Evolutionary conservation across 2,113 vertebrate genomes (phyloP).

Genomic region (Lycocorax pyrrhopterus): DNA sequence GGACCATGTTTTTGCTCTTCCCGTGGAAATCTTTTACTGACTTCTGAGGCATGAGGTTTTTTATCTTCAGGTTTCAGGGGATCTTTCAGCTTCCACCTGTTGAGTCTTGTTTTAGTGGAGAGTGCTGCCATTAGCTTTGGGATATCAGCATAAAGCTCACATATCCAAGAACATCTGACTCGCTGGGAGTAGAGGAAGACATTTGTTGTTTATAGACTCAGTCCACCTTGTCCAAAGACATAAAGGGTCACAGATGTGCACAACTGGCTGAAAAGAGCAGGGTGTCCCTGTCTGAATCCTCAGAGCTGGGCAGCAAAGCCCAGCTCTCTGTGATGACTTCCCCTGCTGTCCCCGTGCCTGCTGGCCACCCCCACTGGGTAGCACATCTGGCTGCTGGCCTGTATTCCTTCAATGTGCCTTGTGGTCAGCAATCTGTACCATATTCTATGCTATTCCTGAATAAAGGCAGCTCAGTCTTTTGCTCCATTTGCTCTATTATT

Average conservation of each 20-base stretch:
- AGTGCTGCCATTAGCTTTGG: background rate
- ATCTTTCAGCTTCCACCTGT: background rate
- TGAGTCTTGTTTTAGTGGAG: background rate
- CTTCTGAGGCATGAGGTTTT: background rate
- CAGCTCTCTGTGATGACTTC: background rate
- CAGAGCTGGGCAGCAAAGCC: background rate
- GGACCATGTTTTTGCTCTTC: background rate
- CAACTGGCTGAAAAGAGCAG: background rate
- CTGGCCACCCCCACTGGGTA: background rate
- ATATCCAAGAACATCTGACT: background rate
- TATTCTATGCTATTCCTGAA: background rate
- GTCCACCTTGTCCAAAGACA: background rate
- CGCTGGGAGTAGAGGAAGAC: background rate
- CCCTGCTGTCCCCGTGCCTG: background rate
- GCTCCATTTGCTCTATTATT: conserved; percentile 9
- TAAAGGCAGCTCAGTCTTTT: background rate
- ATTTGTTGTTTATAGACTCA: background rate
- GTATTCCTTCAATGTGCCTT: background rate
- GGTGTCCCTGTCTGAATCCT: background rate
- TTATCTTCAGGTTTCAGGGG: background rate
- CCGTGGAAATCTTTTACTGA: background rate
- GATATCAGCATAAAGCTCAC: background rate
- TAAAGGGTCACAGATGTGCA: background rate
- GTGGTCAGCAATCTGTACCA: background rate
- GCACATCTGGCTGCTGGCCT: background rate